A percentile compares a stretch with the other conserved stretches of the same genome.
These are phyloP conservation scores for Albula goreensis DNA, from an alignment of 2,113 vertebrate genomes.

Conservation along the genomic window DNA sequence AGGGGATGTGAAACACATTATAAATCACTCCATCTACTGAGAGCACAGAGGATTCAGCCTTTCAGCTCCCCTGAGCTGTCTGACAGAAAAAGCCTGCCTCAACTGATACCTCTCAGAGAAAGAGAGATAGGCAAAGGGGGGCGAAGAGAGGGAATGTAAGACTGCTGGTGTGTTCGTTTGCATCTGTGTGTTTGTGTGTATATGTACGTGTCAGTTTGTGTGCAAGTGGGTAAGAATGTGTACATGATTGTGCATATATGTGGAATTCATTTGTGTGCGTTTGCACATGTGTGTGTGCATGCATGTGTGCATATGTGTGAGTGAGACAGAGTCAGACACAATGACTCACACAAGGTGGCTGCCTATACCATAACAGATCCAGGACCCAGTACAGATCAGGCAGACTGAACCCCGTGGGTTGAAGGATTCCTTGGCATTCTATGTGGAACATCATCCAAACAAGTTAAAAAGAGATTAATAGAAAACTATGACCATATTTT, in stretches of 20 bases:
- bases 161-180: not conserved
- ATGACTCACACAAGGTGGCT: no score
- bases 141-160: not conserved
- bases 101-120: slow-evolving; percentile 9
- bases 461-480: no score
- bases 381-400: no score
- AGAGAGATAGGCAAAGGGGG: not conserved
- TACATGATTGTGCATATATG: not conserved
- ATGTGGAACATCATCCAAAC: no score
- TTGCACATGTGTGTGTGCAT: not conserved
- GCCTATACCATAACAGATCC: no score
- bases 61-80: not conserved
- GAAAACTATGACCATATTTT: no score
- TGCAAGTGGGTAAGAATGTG: not conserved
- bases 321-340: no score
- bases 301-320: not conserved
- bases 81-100: slow-evolving; percentile 8
- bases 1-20: slow-evolving; percentile 8
- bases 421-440: no score
- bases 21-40: slow-evolving; percentile 3
- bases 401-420: no score
- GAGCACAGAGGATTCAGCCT: not conserved
- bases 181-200: not conserved
- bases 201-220: not conserved
- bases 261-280: not conserved